Conservation (phyloP, 2,113 vertebrate species). For the Trochalopteron elliotii region DNA sequence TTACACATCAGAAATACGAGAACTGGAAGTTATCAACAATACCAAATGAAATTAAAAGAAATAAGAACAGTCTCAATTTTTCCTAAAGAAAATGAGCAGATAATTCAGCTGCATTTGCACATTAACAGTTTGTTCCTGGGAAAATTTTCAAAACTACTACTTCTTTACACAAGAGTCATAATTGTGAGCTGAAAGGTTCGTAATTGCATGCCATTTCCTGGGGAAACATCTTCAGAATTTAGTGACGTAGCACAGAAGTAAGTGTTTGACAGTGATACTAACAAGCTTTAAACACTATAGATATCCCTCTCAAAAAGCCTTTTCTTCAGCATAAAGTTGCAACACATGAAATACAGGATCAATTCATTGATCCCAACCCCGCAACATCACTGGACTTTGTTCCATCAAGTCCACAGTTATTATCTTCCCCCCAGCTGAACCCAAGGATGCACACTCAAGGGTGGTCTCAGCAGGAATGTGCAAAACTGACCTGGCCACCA, state of each 20-base stretch:
- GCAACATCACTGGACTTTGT: neutral
- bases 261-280: neutral
- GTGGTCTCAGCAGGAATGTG: neutral
- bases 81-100: neutral
- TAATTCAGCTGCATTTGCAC: neutral
- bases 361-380: neutral
- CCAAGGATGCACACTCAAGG: accelerated
- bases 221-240: neutral
- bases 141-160: neutral
- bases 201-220: neutral
- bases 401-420: neutral
- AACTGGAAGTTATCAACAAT: neutral
- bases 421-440: neutral
- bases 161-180: neutral
- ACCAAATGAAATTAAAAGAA: neutral
- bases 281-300: neutral
- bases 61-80: neutral
- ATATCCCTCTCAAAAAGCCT: neutral
- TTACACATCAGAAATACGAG: neutral
- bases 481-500: neutral
- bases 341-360: neutral
- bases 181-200: neutral
- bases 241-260: neutral
- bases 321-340: neutral
- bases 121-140: neutral